Percentiles rank a stretch among this genome's conserved stretches.
Evolutionary conservation across 2,797 vertebrate genomes (phyloP).

Genomic region (Leontopithecus rosalia): DNA sequence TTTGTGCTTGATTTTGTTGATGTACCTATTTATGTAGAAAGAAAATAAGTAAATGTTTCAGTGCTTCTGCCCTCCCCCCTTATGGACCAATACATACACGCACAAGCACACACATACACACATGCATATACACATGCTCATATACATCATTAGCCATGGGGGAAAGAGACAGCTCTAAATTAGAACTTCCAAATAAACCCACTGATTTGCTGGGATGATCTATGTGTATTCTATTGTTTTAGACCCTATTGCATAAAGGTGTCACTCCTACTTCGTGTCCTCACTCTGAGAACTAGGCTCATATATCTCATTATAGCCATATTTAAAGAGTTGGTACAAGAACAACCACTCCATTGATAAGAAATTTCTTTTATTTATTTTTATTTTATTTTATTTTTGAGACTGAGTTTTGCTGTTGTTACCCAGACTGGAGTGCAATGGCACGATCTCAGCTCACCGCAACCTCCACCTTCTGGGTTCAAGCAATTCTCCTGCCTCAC

Average conservation of each 20-base stretch:
- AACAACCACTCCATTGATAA: slow-evolving; percentile 55
- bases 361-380: no score
- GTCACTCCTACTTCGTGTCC: background rate
- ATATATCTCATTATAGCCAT: background rate
- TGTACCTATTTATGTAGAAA: background rate
- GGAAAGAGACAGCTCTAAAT: background rate
- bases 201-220: background rate
- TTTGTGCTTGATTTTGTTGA: slow-evolving; percentile 5
- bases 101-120: background rate
- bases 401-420: no score
- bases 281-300: background rate
- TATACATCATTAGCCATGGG: background rate
- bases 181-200: slow-evolving; percentile 35
- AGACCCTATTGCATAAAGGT: background rate
- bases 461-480: no score
- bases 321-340: slow-evolving; percentile 39
- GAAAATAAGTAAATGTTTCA: background rate
- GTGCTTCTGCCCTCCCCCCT: background rate
- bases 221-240: slow-evolving; percentile 51
- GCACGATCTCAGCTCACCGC: no score
- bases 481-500: no score
- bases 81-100: background rate
- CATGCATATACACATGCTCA: background rate
- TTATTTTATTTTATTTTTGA: no score
- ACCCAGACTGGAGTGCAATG: no score